Conservation (phyloP, 2,888 invertebrate genomes). For the Ischnus inquisitorius region DNA sequence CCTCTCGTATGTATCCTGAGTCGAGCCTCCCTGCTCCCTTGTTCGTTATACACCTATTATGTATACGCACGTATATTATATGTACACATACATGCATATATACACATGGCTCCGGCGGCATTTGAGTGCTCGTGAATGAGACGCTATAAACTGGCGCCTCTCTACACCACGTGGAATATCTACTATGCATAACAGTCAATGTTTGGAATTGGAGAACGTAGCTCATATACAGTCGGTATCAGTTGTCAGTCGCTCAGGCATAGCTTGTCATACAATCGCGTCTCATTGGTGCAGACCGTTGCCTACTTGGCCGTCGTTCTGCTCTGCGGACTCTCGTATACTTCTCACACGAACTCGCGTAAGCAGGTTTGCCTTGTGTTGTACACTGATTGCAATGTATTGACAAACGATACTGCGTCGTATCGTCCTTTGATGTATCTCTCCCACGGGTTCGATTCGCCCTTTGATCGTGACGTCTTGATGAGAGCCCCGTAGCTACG, state of each 20-base stretch:
- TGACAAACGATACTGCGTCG: neutral
- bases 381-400: slow-evolving; percentile 9
- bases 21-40: neutral
- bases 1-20: neutral
- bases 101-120: neutral
- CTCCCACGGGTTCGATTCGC: slow-evolving; percentile 28
- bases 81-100: neutral
- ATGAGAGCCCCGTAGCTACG: slow-evolving; percentile 2
- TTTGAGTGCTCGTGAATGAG: neutral
- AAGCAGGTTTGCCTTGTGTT: neutral
- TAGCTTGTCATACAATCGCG: neutral
- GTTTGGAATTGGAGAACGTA: slow-evolving; percentile 8
- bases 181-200: neutral
- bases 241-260: neutral
- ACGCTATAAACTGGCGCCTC: neutral
- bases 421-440: neutral
- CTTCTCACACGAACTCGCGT: neutral
- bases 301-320: neutral
- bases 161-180: neutral
- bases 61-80: neutral
- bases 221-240: slow-evolving; percentile 2
- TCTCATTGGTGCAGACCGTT: slow-evolving; percentile 5
- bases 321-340: neutral
- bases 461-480: slow-evolving; percentile 6
- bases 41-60: slow-evolving; percentile 9